Conservation (phyloP, 2,797 vertebrate species). For the Corythornis leucogaster region DNA sequence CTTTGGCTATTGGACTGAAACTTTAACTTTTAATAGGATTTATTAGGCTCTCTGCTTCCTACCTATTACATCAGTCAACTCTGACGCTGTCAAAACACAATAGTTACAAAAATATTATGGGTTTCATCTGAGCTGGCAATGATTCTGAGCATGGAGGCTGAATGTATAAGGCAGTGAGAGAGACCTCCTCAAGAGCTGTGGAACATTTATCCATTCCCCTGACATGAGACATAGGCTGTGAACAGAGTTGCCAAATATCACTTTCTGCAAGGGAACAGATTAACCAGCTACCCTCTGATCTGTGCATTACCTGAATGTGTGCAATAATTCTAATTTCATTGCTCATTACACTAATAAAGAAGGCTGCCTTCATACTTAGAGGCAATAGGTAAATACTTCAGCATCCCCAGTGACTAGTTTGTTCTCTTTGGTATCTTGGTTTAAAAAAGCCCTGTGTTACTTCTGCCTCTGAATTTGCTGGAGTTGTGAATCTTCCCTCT, state of each 20-base stretch:
- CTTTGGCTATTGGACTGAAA: constrained; percentile 66
- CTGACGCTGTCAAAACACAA: constrained; percentile 46
- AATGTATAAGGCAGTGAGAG: constrained; percentile 4
- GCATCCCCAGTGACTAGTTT: constrained; percentile 40
- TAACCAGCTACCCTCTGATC: background rate
- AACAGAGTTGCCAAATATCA: background rate
- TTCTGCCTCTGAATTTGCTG: constrained; percentile 24
- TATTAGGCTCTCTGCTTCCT: constrained; percentile 49
- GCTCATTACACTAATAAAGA: constrained; percentile 12
- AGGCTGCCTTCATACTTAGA: background rate
- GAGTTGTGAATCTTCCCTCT: background rate
- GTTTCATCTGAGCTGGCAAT: constrained; percentile 9
- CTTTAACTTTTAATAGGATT: constrained; percentile 65
- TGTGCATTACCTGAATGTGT: background rate
- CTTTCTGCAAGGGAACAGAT: background rate
- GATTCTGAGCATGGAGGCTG: constrained; percentile 6
- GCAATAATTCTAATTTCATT: constrained; percentile 25
- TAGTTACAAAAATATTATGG: constrained; percentile 10
- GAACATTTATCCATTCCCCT: background rate
- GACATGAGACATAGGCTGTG: background rate
- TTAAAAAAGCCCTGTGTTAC: background rate
- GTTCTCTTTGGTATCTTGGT: constrained; percentile 16
- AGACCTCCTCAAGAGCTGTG: background rate
- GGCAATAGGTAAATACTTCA: constrained; percentile 25
- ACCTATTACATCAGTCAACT: constrained; percentile 23